Conservation (phyloP, 2,113 vertebrate genomes). For the Ifrita kowaldi region DNA sequence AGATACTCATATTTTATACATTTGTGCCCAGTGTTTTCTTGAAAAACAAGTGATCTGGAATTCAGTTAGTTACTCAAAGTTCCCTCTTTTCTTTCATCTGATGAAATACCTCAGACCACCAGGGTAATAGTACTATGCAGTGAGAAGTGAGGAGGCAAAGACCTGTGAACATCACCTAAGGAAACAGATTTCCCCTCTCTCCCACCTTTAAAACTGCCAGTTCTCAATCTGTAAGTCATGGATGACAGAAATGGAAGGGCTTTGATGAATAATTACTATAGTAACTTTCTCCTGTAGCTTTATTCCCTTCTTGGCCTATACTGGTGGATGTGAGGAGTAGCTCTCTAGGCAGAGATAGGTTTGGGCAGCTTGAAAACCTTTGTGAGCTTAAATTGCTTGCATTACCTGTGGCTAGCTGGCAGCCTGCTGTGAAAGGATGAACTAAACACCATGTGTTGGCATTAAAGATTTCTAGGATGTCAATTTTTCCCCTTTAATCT, state of each 20-base stretch:
- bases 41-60: background rate
- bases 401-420: background rate
- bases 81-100: background rate
- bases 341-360: background rate
- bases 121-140: background rate
- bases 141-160: background rate
- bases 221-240: background rate
- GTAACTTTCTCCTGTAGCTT: background rate
- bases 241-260: background rate
- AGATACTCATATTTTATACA: background rate
- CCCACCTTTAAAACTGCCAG: background rate
- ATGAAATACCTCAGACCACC: background rate
- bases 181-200: background rate
- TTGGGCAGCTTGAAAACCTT: background rate
- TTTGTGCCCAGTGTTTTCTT: background rate
- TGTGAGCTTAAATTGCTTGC: background rate
- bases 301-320: background rate
- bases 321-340: background rate
- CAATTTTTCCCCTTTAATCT: background rate
- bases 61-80: background rate
- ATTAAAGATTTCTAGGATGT: background rate
- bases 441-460: background rate
- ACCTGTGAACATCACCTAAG: background rate
- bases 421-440: background rate
- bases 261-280: conserved; percentile 3